Conservation (phyloP, 2,797 vertebrate species). For the Graptemys geographica region DNA sequence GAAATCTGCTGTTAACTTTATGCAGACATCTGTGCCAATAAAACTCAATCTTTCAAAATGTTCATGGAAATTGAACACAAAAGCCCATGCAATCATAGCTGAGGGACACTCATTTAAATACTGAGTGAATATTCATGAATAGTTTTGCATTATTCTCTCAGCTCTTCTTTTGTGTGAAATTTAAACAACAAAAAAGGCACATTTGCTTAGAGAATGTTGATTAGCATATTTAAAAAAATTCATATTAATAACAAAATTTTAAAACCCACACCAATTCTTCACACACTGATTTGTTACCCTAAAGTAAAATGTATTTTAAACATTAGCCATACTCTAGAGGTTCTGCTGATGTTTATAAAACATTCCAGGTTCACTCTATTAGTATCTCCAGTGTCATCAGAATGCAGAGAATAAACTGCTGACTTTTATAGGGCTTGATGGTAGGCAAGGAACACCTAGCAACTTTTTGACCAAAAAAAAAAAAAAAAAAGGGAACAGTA, state of each 20-base stretch:
- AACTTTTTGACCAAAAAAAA: neutral
- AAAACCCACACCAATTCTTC: neutral
- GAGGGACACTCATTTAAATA: slow-evolving; percentile 6
- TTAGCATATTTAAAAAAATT: neutral
- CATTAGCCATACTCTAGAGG: neutral
- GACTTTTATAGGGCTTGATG: neutral
- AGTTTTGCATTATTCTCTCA: neutral
- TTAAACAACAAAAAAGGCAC: slow-evolving; percentile 4
- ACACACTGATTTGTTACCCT: neutral
- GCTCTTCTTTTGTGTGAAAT: slow-evolving; percentile 12
- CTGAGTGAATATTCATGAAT: slow-evolving; percentile 15
- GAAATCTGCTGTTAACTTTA: neutral
- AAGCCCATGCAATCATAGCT: neutral
- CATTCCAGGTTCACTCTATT: neutral
- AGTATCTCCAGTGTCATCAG: neutral
- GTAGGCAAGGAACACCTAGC: neutral
- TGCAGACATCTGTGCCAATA: neutral
- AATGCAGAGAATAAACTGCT: neutral
- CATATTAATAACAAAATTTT: neutral
- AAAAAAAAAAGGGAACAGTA: neutral
- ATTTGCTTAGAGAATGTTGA: neutral
- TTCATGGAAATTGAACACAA: neutral
- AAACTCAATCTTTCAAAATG: neutral
- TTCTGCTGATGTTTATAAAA: slow-evolving; percentile 9
- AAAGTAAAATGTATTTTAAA: neutral